A percentile compares a stretch with the other conserved stretches of the same genome.
Conservation (phyloP, 1,140 invertebrate genomes). For the Daktulosphaira vitifoliae region DNA sequence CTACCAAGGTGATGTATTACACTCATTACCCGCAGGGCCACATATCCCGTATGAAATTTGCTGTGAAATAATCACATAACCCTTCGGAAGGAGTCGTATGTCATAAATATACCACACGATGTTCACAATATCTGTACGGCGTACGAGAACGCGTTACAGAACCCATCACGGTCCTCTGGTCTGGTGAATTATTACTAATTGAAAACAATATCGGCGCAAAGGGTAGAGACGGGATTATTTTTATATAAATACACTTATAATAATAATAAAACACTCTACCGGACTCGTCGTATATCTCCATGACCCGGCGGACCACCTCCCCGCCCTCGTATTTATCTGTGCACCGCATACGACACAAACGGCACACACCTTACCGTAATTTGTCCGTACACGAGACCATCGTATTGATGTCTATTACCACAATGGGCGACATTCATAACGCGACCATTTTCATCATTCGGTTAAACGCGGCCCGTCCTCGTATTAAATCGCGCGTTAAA, state of each 20-base stretch:
- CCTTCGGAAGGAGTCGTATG: too few species aligned
- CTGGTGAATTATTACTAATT: slow-evolving; percentile 30
- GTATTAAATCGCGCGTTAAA: slow-evolving; percentile 29
- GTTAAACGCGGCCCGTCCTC: slow-evolving; percentile 2
- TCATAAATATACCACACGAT: too few species aligned
- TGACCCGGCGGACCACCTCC: background rate
- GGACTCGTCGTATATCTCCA: too few species aligned
- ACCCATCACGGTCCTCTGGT: background rate
- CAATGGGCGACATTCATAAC: background rate
- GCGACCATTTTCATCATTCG: background rate
- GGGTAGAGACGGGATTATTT: background rate
- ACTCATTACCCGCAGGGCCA: too few species aligned
- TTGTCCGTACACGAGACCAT: background rate
- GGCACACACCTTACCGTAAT: background rate
- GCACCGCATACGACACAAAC: background rate
- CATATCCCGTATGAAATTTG: too few species aligned
- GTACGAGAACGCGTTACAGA: too few species aligned
- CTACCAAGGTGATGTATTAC: too few species aligned
- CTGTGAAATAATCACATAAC: background rate
- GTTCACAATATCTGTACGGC: too few species aligned
- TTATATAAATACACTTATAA: too few species aligned
- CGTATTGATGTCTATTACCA: background rate
- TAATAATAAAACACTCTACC: too few species aligned
- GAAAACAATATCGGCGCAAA: slow-evolving; percentile 27
- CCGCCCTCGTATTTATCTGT: slow-evolving; percentile 27